These are phyloP conservation scores for Chroicocephalus ridibundus DNA, from an alignment of 2,113 vertebrate species.

Conservation along the genomic window DNA sequence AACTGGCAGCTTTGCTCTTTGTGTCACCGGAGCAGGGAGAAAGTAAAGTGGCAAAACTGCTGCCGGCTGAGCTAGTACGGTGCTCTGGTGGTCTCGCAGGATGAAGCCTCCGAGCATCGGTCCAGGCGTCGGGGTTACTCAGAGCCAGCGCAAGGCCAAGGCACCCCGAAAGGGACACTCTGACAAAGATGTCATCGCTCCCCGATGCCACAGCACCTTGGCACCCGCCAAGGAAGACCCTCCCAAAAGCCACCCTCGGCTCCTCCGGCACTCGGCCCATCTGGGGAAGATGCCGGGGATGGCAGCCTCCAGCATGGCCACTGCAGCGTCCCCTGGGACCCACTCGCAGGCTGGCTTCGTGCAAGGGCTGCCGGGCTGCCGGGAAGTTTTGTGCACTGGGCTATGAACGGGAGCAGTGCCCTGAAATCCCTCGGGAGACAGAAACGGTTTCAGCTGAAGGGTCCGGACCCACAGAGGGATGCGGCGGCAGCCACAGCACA, in stretches of 20 bases:
- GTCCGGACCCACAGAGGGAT: fast-evolving
- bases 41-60: background rate
- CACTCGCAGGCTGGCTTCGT: background rate
- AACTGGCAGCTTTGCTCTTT: conserved; percentile 56
- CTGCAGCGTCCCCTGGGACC: background rate
- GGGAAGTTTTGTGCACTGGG: background rate
- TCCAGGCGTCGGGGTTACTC: background rate
- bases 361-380: background rate
- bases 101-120: fast-evolving
- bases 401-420: background rate
- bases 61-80: background rate
- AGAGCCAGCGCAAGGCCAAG: background rate
- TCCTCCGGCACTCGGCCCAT: fast-evolving
- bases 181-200: background rate
- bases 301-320: fast-evolving
- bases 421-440: background rate
- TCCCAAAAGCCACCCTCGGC: background rate
- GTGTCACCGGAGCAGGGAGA: background rate
- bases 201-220: background rate
- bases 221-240: background rate
- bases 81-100: background rate
- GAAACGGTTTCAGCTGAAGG: background rate
- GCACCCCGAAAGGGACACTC: background rate
- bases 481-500: fast-evolving
- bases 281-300: fast-evolving